phyloP scores from a whole-genome alignment of 2,797 vertebrate genomes.

The Rhinella marina region DNA sequence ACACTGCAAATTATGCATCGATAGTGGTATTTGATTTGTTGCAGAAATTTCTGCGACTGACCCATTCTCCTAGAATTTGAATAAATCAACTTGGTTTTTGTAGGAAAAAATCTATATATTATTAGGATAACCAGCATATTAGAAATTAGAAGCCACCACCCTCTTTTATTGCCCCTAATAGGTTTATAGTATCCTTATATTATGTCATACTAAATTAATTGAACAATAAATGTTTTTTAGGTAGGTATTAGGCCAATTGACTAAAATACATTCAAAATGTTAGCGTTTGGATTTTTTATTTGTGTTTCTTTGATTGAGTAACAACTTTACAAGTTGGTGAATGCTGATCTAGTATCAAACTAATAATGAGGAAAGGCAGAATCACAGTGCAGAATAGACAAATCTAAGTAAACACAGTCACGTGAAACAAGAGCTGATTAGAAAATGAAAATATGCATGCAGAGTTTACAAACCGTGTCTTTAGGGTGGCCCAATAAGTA shows the following conservation, averaged over 20 bases:
- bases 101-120: too few relatives aligned
- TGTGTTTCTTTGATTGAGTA: not conserved
- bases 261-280: too few relatives aligned
- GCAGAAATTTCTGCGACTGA: not conserved
- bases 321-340: not conserved
- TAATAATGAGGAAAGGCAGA: not conserved
- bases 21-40: not conserved
- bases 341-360: not conserved
- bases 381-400: conserved; percentile 15
- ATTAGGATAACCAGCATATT: too few relatives aligned
- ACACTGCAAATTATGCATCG: not conserved
- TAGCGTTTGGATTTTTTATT: too few relatives aligned
- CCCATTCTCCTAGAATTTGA: not conserved
- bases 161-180: too few relatives aligned
- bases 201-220: not conserved
- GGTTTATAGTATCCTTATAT: not conserved
- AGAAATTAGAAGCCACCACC: too few relatives aligned
- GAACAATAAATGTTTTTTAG: not conserved
- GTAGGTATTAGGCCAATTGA: too few relatives aligned
- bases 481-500: conserved; percentile 99
- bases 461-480: conserved; percentile 99
- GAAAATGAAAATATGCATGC: conserved; percentile 86
- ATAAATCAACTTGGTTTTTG: not conserved
- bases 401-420: conserved; percentile 70
- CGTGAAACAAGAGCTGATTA: conserved; percentile 72